A percentile compares a stretch with the other conserved stretches of the same genome.
Evolutionary conservation across 2,797 vertebrate genomes (phyloP).

Genomic region (Mus minutoides): DNA sequence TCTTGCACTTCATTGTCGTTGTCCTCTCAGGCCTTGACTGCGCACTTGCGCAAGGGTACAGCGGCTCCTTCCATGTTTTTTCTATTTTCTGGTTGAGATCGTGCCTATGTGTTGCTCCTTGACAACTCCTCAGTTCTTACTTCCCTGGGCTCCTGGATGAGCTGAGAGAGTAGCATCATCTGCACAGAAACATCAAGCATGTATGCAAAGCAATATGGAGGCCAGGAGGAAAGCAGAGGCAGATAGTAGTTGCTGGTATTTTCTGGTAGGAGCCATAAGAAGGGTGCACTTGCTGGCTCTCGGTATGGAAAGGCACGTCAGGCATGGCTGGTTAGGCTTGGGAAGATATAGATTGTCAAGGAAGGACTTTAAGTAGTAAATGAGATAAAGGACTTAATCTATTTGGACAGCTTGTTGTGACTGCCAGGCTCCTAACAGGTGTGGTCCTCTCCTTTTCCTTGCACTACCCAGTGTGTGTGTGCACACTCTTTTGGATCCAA

Average conservation of each 20-base stretch:
- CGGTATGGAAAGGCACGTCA: background rate
- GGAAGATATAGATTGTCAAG: background rate
- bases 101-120: background rate
- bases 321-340: background rate
- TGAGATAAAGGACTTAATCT: rapidly evolving
- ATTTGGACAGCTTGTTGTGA: background rate
- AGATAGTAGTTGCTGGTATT: background rate
- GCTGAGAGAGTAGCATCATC: background rate
- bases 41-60: too few species aligned
- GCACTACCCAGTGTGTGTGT: background rate
- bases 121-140: background rate
- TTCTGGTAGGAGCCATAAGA: background rate
- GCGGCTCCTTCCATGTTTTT: background rate
- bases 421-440: background rate
- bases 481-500: background rate
- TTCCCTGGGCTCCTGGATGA: background rate
- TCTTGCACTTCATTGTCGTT: too few species aligned
- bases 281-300: background rate
- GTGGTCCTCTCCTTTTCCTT: background rate
- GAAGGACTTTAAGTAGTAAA: background rate
- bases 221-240: background rate
- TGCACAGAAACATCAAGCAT: too few species aligned
- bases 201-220: rapidly evolving
- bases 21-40: too few species aligned
- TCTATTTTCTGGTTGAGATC: background rate